These are phyloP conservation scores for Buphagus erythrorhynchus DNA, from an alignment of 2,797 vertebrate species.

Conservation along the genomic window DNA sequence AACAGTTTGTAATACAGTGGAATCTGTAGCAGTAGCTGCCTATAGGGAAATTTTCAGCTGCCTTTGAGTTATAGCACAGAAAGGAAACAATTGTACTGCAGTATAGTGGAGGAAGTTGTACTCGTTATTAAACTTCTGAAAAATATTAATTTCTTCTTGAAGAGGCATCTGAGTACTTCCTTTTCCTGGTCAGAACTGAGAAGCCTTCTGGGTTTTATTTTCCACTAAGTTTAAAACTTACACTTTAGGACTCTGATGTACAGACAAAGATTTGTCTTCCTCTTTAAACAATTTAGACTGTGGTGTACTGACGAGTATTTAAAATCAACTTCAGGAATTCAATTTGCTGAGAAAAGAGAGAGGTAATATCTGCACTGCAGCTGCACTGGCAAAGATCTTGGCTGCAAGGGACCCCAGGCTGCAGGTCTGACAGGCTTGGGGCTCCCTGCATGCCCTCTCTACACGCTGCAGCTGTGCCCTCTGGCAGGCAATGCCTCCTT, in stretches of 20 bases:
- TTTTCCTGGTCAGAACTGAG: not conserved
- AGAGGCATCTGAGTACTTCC: not conserved
- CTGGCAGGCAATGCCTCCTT: not conserved
- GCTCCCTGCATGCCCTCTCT: not conserved
- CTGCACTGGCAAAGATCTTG: not conserved
- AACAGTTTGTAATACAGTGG: not conserved
- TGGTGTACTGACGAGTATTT: not conserved
- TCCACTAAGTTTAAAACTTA: not conserved
- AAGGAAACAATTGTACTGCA: not conserved
- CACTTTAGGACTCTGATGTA: not conserved
- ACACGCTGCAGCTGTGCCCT: not conserved
- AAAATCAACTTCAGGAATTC: not conserved
- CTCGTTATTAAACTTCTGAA: not conserved
- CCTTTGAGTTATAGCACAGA: not conserved
- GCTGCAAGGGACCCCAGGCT: not conserved
- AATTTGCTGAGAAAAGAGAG: not conserved
- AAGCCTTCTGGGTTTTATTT: not conserved
- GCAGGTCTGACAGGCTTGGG: not conserved
- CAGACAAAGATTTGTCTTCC: not conserved
- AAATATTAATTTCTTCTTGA: not conserved
- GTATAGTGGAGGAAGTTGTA: not conserved
- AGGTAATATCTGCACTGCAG: not conserved
- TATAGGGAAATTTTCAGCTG: not conserved
- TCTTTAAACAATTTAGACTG: not conserved
- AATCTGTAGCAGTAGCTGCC: not conserved